Evolutionary conservation across 1,140 invertebrate species (phyloP).

Genomic region (Drosophila hydei): DNA sequence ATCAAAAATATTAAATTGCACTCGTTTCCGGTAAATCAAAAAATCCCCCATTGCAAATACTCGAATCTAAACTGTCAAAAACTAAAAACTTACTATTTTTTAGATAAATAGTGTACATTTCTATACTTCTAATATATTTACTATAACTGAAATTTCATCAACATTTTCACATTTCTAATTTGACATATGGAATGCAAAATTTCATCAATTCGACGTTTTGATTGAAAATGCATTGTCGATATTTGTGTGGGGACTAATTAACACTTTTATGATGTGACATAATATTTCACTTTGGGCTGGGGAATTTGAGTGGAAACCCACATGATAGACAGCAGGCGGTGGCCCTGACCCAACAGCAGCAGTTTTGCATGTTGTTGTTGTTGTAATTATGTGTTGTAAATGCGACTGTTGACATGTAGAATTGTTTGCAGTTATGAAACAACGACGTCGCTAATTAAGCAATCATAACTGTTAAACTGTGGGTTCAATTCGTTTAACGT

Average conservation of each 20-base stretch:
- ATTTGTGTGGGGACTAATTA: constrained; percentile 69
- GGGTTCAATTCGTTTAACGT: not conserved
- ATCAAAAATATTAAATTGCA: constrained; percentile 48
- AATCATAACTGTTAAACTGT: constrained; percentile 37
- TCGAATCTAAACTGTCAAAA: no score
- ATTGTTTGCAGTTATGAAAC: constrained; percentile 63
- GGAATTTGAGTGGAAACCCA: constrained; percentile 19
- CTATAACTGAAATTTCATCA: no score
- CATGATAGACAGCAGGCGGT: constrained; percentile 17
- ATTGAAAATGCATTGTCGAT: no score
- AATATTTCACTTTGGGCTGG: constrained; percentile 10
- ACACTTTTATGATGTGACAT: constrained; percentile 62
- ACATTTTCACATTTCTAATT: no score
- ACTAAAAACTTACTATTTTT: no score
- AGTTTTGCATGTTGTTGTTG: constrained; percentile 34
- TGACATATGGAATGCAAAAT: not conserved
- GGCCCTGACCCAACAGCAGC: constrained; percentile 36
- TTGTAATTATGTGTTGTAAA: constrained; percentile 60
- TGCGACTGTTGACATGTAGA: constrained; percentile 68
- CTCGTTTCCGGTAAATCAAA: not conserved
- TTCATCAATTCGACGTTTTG: not conserved
- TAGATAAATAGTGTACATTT: no score
- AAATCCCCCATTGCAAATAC: no score
- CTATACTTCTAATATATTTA: no score
- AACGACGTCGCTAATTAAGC: constrained; percentile 68